Base-by-base conservation (phyloP, 2,888 invertebrate genomes). In the Drosophila fungiperda region DNA sequence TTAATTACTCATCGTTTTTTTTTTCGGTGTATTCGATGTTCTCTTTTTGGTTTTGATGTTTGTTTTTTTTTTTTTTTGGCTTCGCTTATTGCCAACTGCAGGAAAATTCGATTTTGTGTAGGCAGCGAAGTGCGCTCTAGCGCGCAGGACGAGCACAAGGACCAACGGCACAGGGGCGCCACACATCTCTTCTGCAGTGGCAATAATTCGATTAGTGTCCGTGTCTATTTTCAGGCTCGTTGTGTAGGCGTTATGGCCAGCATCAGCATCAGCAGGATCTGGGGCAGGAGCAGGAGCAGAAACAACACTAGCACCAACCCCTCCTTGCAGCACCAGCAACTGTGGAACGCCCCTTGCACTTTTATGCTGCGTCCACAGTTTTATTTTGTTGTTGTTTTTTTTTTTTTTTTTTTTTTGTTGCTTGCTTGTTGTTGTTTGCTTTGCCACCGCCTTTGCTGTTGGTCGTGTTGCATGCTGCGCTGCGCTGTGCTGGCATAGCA, bases 161-260 rank as follows among this genome's bases (percentile, higher is more conserved):
- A 65, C 67, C 61, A 60, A 48, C 68, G 45, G 60, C 60, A 60
- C 63, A 80, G 57, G 26, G 40, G 65, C 33, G 53, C 62, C 32
- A 49, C 50, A 50, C 36, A 65, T 78, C 82, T 89, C 87, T 85
- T 86, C 82, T 89, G 90, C 90, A 91, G 89, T 91, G 92, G 92
- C 89, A 91, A 91, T 91, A 91, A 91, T 91, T 91, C 91, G 91
- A 91, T 91, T 91, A 91, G 89, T 89, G 89, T 83, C 86, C 73
- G 81, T 85, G 88, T 83, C 86, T 87, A 82, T 88, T 88, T 87
- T 88, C 90, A 87, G 88, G 83, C 90, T 85, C 78, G 69, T 74
- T 73, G 63, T 73, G 82, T 82, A 80, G 82, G 73, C 75, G 77
- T 78, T 80, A 63, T 42, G 36, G 52, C 40, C 65, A 65, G 29